Percentiles rank a stretch among this genome's conserved stretches.
Conservation (phyloP, 2,113 vertebrate genomes). For the Epinephelus lanceolatus region DNA sequence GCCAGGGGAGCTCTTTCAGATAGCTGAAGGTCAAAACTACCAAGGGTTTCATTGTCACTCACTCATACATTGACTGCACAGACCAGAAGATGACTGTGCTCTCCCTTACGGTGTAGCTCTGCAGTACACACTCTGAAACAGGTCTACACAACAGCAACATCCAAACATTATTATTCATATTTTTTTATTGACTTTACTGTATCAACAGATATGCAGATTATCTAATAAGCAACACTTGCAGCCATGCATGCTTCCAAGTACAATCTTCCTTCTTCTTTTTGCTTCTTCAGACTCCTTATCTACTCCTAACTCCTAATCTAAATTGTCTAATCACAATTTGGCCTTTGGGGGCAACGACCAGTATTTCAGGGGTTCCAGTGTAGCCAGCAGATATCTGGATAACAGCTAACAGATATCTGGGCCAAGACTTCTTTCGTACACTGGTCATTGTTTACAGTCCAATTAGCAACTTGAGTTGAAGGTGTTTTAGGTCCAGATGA, state of each 20-base stretch:
- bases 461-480: too few species aligned
- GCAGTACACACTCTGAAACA: not conserved
- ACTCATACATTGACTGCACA: constrained; percentile 4
- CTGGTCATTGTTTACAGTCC: too few species aligned
- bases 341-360: too few species aligned
- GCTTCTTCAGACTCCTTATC: not conserved
- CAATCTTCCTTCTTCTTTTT: not conserved
- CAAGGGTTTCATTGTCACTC: constrained; percentile 64
- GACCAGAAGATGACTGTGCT: constrained; percentile 21
- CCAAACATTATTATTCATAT: not conserved
- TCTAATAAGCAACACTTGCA: not conserved
- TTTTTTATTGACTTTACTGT: not conserved
- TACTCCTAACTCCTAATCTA: too few species aligned
- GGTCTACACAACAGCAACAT: not conserved
- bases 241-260: not conserved
- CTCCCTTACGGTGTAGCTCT: not conserved
- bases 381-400: too few species aligned
- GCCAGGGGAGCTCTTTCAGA: constrained; percentile 52
- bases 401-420: too few species aligned
- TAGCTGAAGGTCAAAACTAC: constrained; percentile 71
- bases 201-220: not conserved
- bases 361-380: too few species aligned
- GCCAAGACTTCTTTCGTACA: too few species aligned
- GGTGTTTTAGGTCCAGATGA: too few species aligned
- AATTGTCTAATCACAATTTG: too few species aligned